Percentiles rank a stretch among this genome's conserved stretches.
phyloP scores from a whole-genome alignment of 2,113 vertebrate genomes.

The Hirundichthys speculiger region DNA sequence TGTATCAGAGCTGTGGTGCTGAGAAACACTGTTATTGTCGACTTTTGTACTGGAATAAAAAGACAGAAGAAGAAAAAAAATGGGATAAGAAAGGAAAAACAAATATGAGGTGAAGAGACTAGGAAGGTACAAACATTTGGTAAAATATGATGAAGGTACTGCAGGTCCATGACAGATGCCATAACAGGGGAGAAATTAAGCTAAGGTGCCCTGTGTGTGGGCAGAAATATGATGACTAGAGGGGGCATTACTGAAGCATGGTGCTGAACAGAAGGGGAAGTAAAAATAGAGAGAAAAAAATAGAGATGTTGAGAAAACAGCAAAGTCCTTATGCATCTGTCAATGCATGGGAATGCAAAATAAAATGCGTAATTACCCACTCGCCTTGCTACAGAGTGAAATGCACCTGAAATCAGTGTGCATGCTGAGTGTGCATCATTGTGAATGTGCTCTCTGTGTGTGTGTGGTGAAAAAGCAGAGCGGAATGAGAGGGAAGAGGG shows the following conservation, averaged over 20 bases:
- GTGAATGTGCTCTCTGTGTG: slow-evolving; percentile 36
- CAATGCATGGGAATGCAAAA: slow-evolving; percentile 66
- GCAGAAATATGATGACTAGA: slow-evolving; percentile 73
- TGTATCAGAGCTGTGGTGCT: slow-evolving; percentile 21
- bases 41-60: slow-evolving; percentile 15
- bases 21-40: slow-evolving; percentile 15
- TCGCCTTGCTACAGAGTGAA: slow-evolving; percentile 63
- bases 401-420: slow-evolving; percentile 53
- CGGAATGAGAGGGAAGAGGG: slow-evolving; percentile 9
- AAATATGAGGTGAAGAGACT: slow-evolving; percentile 25
- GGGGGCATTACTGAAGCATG: slow-evolving; percentile 75
- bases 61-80: slow-evolving; percentile 5
- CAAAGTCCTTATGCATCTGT: slow-evolving; percentile 56
- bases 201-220: slow-evolving; percentile 63
- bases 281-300: slow-evolving; percentile 69
- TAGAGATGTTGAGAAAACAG: slow-evolving; percentile 49
- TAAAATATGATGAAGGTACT: slow-evolving; percentile 46
- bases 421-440: slow-evolving; percentile 61
- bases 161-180: slow-evolving; percentile 36
- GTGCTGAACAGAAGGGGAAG: slow-evolving; percentile 72
- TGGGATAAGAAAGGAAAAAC: slow-evolving; percentile 7
- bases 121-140: slow-evolving; percentile 33
- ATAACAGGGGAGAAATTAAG: slow-evolving; percentile 39
- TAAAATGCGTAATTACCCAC: slow-evolving; percentile 66
- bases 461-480: slow-evolving; percentile 19